Percentiles rank a stretch among this genome's conserved stretches.
These are phyloP conservation scores for Pelecanus crispus DNA, from an alignment of 2,113 vertebrate species.

Conservation along the genomic window DNA sequence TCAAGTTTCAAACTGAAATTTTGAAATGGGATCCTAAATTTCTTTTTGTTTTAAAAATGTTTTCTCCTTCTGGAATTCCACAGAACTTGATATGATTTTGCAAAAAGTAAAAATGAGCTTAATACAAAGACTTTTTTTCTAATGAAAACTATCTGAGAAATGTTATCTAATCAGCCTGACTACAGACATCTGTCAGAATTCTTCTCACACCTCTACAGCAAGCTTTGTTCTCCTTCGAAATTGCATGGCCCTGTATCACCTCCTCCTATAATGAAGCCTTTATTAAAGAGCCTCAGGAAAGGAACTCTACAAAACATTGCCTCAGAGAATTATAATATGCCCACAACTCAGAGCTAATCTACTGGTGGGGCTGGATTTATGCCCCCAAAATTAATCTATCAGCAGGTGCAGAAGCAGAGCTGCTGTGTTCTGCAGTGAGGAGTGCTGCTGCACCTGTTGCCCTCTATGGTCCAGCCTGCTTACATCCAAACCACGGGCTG, in stretches of 20 bases:
- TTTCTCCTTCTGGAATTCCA: neutral
- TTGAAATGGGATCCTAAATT: neutral
- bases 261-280: neutral
- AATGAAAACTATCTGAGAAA: neutral
- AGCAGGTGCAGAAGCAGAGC: neutral
- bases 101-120: neutral
- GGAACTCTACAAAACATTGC: neutral
- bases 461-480: neutral
- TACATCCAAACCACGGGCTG: neutral
- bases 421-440: neutral
- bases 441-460: neutral
- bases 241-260: neutral
- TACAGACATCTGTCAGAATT: neutral
- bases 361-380: neutral
- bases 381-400: neutral
- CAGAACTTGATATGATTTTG: neutral
- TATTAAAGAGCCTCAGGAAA: neutral
- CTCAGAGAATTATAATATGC: neutral
- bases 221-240: conserved; percentile 25
- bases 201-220: neutral
- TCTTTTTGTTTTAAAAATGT: neutral
- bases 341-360: neutral
- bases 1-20: neutral
- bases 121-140: neutral
- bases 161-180: neutral